Evolutionary conservation across 2,113 vertebrate genomes (phyloP).

Genomic region (Macroglossus sobrinus): DNA sequence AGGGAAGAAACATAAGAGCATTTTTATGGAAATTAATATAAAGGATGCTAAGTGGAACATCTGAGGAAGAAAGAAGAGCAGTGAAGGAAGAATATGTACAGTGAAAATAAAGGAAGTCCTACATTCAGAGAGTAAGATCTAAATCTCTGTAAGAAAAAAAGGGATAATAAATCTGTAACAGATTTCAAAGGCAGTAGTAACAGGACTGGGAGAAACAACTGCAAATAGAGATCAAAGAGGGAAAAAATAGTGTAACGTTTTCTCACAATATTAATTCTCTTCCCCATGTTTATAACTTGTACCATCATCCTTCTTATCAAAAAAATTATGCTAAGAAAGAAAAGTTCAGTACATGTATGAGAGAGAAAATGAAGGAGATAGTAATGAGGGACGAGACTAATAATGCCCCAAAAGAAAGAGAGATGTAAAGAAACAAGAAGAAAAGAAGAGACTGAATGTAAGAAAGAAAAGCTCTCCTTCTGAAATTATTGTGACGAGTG

Average conservation of each 20-base stretch:
- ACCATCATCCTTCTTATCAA: not conserved
- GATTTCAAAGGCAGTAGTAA: not conserved
- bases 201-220: not conserved
- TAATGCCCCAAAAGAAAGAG: not conserved
- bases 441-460: not conserved
- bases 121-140: fast-evolving
- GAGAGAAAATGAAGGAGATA: not conserved
- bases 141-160: not conserved
- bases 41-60: not conserved
- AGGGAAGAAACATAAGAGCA: not conserved
- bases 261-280: not conserved
- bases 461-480: not conserved
- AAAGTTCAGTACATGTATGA: not conserved
- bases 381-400: not conserved
- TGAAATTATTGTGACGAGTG: not conserved
- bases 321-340: not conserved
- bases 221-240: not conserved
- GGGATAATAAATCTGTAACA: too few relatives aligned
- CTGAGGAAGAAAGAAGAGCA: not conserved
- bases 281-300: not conserved
- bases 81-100: not conserved
- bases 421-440: not conserved
- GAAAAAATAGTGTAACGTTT: not conserved
- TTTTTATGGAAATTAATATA: not conserved
- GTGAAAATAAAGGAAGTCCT: not conserved